Evolutionary conservation across 2,888 invertebrate species (phyloP).

Genomic region (Orthonevra nobilis): DNA sequence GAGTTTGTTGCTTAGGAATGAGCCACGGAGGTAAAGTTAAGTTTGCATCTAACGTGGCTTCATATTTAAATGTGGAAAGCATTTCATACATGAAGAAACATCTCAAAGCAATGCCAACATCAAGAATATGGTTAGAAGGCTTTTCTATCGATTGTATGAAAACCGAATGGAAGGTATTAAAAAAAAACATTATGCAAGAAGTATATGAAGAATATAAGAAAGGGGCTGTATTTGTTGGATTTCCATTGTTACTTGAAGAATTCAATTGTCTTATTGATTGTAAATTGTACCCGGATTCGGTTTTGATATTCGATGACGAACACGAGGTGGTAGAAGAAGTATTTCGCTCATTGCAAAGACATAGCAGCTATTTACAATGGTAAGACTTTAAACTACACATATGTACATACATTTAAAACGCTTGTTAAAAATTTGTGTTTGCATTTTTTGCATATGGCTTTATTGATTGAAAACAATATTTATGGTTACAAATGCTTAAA

Average conservation of each 20-base stretch:
- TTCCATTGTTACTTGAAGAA: slow-evolving; percentile 21
- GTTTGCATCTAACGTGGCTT: slow-evolving; percentile 81
- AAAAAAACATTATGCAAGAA: slow-evolving; percentile 4
- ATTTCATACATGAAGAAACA: slow-evolving; percentile 5
- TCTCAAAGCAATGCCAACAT: background rate
- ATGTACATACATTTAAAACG: too few relatives aligned
- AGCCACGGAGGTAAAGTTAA: slow-evolving; percentile 82
- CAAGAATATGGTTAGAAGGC: background rate
- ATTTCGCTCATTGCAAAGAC: too few relatives aligned
- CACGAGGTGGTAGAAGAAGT: slow-evolving; percentile 8
- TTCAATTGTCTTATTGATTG: slow-evolving; percentile 18
- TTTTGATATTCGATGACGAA: slow-evolving; percentile 43
- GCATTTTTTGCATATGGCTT: too few relatives aligned
- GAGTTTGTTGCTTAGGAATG: slow-evolving; percentile 83
- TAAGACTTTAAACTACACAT: too few relatives aligned
- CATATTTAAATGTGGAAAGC: slow-evolving; percentile 80
- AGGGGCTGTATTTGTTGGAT: slow-evolving; percentile 36
- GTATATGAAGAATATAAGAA: background rate
- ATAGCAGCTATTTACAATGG: too few relatives aligned
- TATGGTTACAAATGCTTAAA: too few relatives aligned
- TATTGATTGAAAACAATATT: too few relatives aligned
- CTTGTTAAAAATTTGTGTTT: too few relatives aligned
- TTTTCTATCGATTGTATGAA: background rate
- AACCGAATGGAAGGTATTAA: background rate
- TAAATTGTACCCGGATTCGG: slow-evolving; percentile 37